A percentile compares a stretch with the other conserved stretches of the same genome.
Conservation (phyloP, 2,113 vertebrate genomes). For the Pelmatolapia mariae region DNA sequence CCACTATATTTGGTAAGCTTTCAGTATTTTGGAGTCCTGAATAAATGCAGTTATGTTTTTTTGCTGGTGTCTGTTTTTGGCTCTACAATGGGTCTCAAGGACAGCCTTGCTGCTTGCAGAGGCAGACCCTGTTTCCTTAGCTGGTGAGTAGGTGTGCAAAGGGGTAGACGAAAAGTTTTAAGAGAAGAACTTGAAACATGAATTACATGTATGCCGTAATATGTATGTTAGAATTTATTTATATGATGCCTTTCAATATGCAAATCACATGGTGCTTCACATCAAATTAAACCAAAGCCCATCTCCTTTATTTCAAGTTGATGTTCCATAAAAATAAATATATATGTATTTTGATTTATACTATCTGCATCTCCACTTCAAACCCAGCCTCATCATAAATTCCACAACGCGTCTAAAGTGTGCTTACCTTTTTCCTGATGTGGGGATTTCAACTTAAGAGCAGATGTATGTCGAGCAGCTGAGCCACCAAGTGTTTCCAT, state of each 20-base stretch:
- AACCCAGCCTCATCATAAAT: neutral
- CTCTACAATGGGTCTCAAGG: neutral
- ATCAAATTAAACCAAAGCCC: too few relatives aligned
- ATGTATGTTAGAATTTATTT: neutral
- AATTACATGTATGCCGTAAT: neutral
- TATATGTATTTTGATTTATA: too few relatives aligned
- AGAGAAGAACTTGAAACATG: neutral
- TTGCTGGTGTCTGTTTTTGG: neutral
- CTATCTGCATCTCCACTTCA: neutral
- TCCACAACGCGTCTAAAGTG: neutral
- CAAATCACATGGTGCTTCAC: neutral
- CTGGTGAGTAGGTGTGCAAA: neutral
- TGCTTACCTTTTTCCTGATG: neutral
- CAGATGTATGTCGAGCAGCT: neutral
- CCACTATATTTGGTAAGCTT: neutral
- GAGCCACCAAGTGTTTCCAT: neutral
- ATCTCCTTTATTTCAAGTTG: neutral
- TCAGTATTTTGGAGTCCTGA: neutral
- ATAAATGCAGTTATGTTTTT: neutral
- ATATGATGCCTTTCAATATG: neutral
- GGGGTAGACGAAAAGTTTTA: neutral
- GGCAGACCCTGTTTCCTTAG: neutral
- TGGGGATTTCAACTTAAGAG: neutral
- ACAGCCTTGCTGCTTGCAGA: neutral
- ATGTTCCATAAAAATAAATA: neutral